These are phyloP conservation scores for Haplotaxodon microlepis DNA, from an alignment of 2,113 vertebrate species.

Conservation along the genomic window DNA sequence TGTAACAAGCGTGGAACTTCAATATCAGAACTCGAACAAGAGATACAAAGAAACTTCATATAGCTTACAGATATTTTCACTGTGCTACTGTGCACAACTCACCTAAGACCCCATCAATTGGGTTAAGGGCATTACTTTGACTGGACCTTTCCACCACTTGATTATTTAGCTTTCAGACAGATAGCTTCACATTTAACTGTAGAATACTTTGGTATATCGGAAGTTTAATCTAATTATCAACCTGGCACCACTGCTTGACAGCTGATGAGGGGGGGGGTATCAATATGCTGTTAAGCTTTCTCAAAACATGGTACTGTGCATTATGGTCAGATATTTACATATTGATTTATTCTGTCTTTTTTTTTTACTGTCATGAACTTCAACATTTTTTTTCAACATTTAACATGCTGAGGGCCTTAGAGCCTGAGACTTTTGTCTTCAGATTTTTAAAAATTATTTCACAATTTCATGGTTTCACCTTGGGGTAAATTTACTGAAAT, in stretches of 20 bases:
- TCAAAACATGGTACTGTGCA: no score
- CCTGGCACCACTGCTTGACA: background rate
- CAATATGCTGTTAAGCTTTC: no score
- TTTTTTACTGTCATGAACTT: no score
- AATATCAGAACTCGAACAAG: background rate
- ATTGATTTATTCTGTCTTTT: no score
- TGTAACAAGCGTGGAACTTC: background rate
- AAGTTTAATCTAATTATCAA: background rate
- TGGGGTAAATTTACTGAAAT: no score
- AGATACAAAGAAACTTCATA: background rate
- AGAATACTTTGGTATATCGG: background rate
- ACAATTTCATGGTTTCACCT: no score
- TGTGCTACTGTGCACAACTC: background rate
- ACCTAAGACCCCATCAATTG: background rate
- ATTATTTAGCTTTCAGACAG: background rate
- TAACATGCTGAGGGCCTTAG: no score
- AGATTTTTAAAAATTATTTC: no score
- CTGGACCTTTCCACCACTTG: background rate
- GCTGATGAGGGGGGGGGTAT: no score
- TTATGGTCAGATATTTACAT: no score
- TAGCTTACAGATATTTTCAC: background rate
- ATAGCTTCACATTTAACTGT: background rate
- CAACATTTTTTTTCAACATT: no score
- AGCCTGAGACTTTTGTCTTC: no score
- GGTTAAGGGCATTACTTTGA: background rate